Evolutionary conservation across 2,888 invertebrate species (phyloP).

Genomic region (Drosophila mayaguana): DNA sequence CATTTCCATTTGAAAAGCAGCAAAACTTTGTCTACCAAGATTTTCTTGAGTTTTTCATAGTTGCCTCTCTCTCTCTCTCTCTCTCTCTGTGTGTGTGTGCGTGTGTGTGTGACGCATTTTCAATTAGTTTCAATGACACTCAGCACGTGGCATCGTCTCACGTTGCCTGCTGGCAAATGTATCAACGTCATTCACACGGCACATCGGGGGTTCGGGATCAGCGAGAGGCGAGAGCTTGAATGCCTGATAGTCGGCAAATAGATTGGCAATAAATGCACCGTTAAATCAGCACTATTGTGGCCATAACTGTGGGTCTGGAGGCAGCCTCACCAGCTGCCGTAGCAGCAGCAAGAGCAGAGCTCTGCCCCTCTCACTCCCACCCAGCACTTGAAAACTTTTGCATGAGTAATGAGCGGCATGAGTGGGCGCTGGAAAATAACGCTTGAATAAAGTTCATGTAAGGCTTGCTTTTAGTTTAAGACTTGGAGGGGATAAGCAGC

Average conservation of each 20-base stretch:
- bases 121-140: constrained; percentile 76
- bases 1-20: constrained; percentile 65
- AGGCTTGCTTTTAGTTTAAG: constrained; percentile 4
- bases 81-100: constrained; percentile 21
- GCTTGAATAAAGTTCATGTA: constrained; percentile 16
- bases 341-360: background rate
- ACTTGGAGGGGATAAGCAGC: background rate
- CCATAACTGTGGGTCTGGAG: constrained; percentile 23
- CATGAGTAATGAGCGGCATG: constrained; percentile 46
- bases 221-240: background rate
- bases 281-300: constrained; percentile 70
- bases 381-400: constrained; percentile 7
- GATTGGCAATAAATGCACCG: constrained; percentile 74
- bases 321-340: constrained; percentile 4
- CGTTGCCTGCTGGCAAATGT: constrained; percentile 58
- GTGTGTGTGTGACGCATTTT: constrained; percentile 62
- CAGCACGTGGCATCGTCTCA: constrained; percentile 58
- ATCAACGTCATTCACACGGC: constrained; percentile 61
- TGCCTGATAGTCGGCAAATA: constrained; percentile 65
- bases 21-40: constrained; percentile 70
- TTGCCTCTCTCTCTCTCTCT: too few species aligned
- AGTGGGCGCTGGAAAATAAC: background rate
- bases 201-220: background rate
- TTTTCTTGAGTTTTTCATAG: constrained; percentile 39
- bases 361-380: background rate